Conservation (phyloP, 2,113 vertebrate genomes). For the Aegithalos caudatus region DNA sequence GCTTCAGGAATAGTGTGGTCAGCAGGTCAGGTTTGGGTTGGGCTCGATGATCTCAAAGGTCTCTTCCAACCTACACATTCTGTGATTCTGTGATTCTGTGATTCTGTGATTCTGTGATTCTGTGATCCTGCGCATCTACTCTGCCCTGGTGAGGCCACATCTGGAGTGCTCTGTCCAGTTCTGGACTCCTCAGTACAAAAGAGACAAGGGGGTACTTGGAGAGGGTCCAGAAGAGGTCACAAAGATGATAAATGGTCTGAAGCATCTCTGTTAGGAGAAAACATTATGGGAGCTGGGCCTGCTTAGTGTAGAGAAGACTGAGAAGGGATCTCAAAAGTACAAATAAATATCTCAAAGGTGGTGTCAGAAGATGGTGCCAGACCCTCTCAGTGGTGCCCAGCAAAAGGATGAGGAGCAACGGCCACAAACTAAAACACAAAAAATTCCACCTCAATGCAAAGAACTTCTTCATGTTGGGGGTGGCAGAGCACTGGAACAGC, state of each 20-base stretch:
- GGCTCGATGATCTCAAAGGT: too few species aligned
- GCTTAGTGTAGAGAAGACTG: not conserved
- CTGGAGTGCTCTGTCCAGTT: not conserved
- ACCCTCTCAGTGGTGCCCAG: not conserved
- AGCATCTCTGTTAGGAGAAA: not conserved
- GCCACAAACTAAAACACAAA: not conserved
- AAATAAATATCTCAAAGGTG: not conserved
- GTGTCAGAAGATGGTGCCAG: not conserved
- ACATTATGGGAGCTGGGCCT: not conserved
- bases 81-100: too few species aligned
- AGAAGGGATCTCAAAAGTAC: not conserved
- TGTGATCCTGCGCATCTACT: not conserved
- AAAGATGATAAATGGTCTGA: not conserved
- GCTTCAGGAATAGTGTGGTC: not conserved
- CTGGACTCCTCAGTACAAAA: not conserved
- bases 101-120: too few species aligned
- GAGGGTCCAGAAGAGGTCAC: not conserved
- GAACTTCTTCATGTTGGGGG: not conserved
- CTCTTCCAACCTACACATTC: too few species aligned
- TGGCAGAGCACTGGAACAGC: not conserved
- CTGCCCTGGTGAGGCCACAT: not conserved
- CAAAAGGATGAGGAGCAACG: rapidly evolving
- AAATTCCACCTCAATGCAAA: rapidly evolving
- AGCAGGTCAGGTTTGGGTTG: not conserved
- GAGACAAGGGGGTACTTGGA: not conserved